Conservation (phyloP, 2,797 vertebrate species). For the Crocodylus rhombifer region DNA sequence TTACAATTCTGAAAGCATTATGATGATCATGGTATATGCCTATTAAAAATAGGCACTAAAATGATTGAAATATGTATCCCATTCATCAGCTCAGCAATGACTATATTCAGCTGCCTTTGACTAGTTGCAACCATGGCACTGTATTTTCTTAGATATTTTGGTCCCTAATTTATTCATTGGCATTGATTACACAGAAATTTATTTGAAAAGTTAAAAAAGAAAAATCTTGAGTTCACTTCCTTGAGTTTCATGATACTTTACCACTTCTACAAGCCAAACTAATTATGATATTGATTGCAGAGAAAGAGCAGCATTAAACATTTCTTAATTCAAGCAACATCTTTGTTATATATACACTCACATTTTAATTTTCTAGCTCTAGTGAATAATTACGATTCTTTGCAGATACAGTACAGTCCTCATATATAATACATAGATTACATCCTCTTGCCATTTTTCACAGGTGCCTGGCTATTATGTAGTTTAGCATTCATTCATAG, state of each 20-base stretch:
- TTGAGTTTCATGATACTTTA: slow-evolving; percentile 50
- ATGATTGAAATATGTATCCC: background rate
- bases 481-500: slow-evolving; percentile 69
- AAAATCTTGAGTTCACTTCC: slow-evolving; percentile 18
- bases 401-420: slow-evolving; percentile 66
- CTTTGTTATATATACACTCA: slow-evolving; percentile 35
- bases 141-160: background rate
- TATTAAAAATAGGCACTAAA: background rate
- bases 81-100: background rate
- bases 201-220: slow-evolving; percentile 40
- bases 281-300: slow-evolving; percentile 49
- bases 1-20: background rate
- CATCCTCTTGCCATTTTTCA: slow-evolving; percentile 75
- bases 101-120: background rate
- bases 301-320: slow-evolving; percentile 19
- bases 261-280: slow-evolving; percentile 53
- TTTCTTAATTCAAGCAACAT: slow-evolving; percentile 31
- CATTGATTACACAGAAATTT: background rate
- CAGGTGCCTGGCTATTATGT: slow-evolving; percentile 73
- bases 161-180: background rate
- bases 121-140: background rate
- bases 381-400: slow-evolving; percentile 62
- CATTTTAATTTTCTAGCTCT: slow-evolving; percentile 54
- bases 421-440: slow-evolving; percentile 76
- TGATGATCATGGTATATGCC: background rate